Evolutionary conservation across 2,113 vertebrate species (phyloP).

Genomic region (Bubalus kerabau): DNA sequence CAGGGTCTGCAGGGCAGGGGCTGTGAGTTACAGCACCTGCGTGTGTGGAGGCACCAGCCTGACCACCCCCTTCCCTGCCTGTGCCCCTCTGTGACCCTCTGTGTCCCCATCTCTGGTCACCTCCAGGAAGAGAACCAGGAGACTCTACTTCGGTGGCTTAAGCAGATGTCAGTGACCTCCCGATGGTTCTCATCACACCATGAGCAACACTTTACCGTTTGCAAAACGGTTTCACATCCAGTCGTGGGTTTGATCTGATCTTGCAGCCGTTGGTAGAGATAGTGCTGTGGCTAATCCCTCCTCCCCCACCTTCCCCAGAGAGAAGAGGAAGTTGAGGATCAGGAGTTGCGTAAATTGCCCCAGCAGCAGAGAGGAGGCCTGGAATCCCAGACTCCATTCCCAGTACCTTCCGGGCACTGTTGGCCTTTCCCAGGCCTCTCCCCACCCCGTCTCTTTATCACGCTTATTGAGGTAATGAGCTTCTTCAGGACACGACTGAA

Average conservation of each 20-base stretch:
- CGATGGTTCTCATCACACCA: neutral
- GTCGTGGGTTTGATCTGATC: neutral
- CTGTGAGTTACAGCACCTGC: neutral
- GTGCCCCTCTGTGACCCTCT: neutral
- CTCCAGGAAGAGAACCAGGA: neutral
- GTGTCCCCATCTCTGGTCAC: neutral
- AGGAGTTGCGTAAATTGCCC: neutral
- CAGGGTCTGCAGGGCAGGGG: neutral
- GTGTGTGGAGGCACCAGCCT: fast-evolving
- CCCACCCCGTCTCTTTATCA: neutral
- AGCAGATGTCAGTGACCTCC: neutral
- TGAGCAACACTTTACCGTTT: neutral
- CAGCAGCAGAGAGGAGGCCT: neutral
- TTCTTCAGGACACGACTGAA: neutral
- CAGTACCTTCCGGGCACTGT: neutral
- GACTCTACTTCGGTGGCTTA: neutral
- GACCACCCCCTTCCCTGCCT: too few relatives aligned
- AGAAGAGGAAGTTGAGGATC: neutral
- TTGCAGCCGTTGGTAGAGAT: neutral
- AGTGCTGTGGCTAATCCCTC: neutral
- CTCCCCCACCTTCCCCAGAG: neutral
- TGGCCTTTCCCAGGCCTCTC: neutral
- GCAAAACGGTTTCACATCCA: neutral
- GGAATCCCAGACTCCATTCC: neutral
- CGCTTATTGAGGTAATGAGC: neutral